Evolutionary conservation across 64 coral and sea anemone species (phyloP), one percentile per base, ranked within the genome.

Genomic region (Montipora foliosa): DNA sequence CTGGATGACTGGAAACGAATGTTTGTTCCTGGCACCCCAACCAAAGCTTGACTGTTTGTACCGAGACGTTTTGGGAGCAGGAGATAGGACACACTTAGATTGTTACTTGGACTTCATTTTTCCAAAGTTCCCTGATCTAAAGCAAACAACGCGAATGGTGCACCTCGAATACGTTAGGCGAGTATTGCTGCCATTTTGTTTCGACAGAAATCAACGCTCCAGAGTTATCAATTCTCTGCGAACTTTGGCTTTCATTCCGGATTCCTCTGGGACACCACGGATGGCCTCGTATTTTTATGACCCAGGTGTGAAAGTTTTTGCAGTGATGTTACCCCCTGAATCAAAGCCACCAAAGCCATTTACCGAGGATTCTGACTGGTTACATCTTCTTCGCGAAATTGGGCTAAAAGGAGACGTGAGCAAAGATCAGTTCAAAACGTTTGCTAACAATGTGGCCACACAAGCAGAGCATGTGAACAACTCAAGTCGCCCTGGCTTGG

Each of bases 51-150:
- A 93, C 25, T 45, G 37, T 11, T 76, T 98, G 50, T 92, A 95
- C 87, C 46, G 20, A 8, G 79, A 89, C 16, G 2, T 84, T 10
- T 91, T 98, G 67, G 81, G 82, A 66, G 87, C 95, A 10, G 78
- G 75, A 19, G 22, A 93, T 17, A 92, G 91, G 48, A 87, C 93
- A 4, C 94, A 93, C 77, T 16, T 66, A 67, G 79, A 92, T 44
- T 95, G 93, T 75, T 98, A 98, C 88, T 57, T 95, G 50, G 79
- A 98, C 4, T 98, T 95, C 22, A 98, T 98, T 52, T 93, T 98
- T 79, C 96, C 96, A 9, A 70, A 76, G 19, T 98, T 98, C 67
- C 84, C 87, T 19, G 13, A 68, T 1, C 75, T 98, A 9, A 61
- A 87, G 19, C 62, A 89, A 58, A 67, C 52, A 22, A 98, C 90